A percentile compares a stretch with the other conserved stretches of the same genome.
phyloP scores from a whole-genome alignment of 2,113 vertebrate genomes.

The Erpornis zantholeuca region DNA sequence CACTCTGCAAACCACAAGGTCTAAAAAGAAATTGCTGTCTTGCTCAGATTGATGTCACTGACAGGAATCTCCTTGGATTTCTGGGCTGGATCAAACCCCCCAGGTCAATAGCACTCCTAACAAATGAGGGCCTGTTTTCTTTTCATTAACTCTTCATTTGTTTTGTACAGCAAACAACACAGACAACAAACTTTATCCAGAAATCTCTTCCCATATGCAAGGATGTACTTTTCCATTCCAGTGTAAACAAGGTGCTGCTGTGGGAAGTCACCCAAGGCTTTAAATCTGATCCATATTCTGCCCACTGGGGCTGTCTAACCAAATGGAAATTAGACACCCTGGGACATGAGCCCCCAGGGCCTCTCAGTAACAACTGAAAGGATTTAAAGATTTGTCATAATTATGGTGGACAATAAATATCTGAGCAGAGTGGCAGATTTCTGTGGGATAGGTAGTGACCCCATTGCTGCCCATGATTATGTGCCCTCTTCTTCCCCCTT shows the following conservation, averaged over 20 bases:
- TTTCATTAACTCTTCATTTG: not conserved
- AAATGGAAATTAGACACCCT: not conserved
- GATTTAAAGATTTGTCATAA: not conserved
- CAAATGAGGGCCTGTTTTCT: not conserved
- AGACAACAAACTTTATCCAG: not conserved
- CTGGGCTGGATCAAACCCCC: not conserved
- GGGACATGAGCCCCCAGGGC: not conserved
- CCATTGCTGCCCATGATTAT: not conserved
- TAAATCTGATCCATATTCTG: not conserved
- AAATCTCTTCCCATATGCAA: not conserved
- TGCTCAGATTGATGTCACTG: not conserved
- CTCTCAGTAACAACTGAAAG: not conserved
- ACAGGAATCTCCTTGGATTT: not conserved
- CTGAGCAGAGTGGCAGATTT: not conserved
- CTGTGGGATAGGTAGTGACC: not conserved
- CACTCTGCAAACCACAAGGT: not conserved
- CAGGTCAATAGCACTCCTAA: not conserved
- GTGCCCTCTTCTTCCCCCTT: not conserved
- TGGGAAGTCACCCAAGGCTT: not conserved
- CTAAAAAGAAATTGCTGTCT: not conserved
- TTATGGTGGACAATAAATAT: slow-evolving; percentile 1
- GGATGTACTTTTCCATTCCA: not conserved
- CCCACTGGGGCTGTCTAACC: not conserved
- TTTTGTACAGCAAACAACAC: not conserved
- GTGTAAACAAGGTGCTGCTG: not conserved